Evolutionary conservation across 2,888 invertebrate species (phyloP).

Genomic region (Fissipunctia ypsillon): DNA sequence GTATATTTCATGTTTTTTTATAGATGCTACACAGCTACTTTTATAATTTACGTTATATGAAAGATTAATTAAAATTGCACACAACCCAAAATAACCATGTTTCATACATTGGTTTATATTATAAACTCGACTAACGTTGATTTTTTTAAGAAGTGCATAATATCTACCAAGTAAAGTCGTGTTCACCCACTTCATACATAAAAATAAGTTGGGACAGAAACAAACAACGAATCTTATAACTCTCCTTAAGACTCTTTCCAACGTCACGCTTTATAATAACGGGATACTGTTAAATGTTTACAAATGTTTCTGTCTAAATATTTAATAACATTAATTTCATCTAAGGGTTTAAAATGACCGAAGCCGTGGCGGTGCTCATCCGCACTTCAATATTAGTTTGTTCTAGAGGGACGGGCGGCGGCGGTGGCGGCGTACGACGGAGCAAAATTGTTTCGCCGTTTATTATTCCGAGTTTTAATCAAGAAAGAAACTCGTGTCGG

Average conservation of each 20-base stretch:
- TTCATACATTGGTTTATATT: neutral
- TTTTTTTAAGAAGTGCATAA: neutral
- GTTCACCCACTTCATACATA: neutral
- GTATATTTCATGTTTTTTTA: slow-evolving; percentile 32
- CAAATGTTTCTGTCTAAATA: slow-evolving; percentile 51
- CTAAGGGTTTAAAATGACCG: slow-evolving; percentile 69
- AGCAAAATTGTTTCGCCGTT: slow-evolving; percentile 87
- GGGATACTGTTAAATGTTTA: slow-evolving; percentile 38
- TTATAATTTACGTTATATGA: neutral
- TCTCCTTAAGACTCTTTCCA: neutral
- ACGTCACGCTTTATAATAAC: slow-evolving; percentile 14
- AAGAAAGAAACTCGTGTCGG: slow-evolving; percentile 81
- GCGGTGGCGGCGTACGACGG: slow-evolving; percentile 71
- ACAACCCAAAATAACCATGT: neutral
- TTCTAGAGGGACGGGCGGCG: slow-evolving; percentile 71
- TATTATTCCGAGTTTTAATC: slow-evolving; percentile 89
- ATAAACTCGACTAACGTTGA: neutral
- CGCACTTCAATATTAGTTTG: slow-evolving; percentile 84
- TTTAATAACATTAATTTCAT: slow-evolving; percentile 60
- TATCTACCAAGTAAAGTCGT: neutral
- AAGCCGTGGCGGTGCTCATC: slow-evolving; percentile 71
- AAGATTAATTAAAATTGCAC: neutral
- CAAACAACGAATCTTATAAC: neutral
- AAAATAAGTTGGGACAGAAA: neutral
- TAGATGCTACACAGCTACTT: slow-evolving; percentile 17